phyloP scores from a whole-genome alignment of 2,888 invertebrate species.

The Dolomedes plantarius region DNA sequence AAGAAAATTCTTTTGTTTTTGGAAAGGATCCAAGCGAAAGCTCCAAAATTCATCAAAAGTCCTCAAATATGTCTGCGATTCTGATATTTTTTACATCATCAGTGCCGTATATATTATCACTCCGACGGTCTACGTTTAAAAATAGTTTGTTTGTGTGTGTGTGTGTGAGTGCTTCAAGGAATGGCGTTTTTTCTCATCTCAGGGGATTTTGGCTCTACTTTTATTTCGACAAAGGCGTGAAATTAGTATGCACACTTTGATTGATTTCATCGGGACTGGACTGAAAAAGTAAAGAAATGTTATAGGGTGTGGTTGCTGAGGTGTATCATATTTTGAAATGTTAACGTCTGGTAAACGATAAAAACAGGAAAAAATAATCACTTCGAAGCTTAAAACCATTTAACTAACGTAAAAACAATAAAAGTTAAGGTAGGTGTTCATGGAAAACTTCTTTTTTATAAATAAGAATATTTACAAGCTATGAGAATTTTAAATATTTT shows the following conservation, averaged over 20 bases:
- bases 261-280: neutral
- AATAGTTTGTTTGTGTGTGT: conserved; percentile 36
- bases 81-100: conserved; percentile 47
- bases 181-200: conserved; percentile 27
- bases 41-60: conserved; percentile 67
- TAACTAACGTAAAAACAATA: too few relatives aligned
- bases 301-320: too few relatives aligned
- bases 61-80: conserved; percentile 66
- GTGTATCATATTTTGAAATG: too few relatives aligned
- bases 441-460: too few relatives aligned
- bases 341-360: too few relatives aligned
- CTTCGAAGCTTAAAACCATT: too few relatives aligned
- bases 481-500: too few relatives aligned
- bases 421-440: too few relatives aligned
- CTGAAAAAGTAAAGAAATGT: neutral
- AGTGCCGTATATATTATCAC: conserved; percentile 59
- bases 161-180: conserved; percentile 19
- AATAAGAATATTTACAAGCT: too few relatives aligned
- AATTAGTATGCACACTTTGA: neutral
- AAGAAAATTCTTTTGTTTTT: conserved; percentile 45
- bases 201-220: neutral
- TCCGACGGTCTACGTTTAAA: conserved; percentile 45
- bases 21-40: conserved; percentile 54
- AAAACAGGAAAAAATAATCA: too few relatives aligned
- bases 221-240: too few relatives aligned